Evolutionary conservation across 2,797 vertebrate genomes (phyloP).

Genomic region (Helarctos malayanus): DNA sequence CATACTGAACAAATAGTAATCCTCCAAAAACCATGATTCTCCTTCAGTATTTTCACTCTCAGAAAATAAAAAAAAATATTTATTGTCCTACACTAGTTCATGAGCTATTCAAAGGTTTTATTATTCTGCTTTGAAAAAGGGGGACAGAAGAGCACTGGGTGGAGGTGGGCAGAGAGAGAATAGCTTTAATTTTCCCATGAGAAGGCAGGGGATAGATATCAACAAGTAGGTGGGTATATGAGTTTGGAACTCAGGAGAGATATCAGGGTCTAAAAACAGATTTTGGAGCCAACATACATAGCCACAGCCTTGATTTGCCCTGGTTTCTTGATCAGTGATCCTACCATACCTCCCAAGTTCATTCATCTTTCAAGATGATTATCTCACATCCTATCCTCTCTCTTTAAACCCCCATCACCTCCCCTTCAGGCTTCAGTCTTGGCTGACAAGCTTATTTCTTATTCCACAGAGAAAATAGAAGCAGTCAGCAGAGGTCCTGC

Average conservation of each 20-base stretch:
- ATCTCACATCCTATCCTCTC: neutral
- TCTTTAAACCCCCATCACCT: neutral
- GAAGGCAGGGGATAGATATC: neutral
- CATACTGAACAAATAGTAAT: neutral
- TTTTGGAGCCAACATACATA: neutral
- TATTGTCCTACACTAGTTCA: neutral
- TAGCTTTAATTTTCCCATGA: neutral
- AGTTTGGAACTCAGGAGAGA: neutral
- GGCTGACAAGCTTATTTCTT: neutral
- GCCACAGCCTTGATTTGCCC: neutral
- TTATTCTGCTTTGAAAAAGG: neutral
- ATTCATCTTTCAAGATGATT: neutral
- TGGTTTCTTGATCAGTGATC: neutral
- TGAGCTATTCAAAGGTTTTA: neutral
- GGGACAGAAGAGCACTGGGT: neutral
- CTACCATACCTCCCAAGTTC: neutral
- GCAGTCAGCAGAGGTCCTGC: neutral
- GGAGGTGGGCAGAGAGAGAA: neutral
- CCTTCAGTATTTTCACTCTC: neutral
- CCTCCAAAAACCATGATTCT: neutral
- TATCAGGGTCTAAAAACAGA: neutral
- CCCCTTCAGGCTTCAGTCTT: neutral
- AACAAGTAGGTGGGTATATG: neutral
- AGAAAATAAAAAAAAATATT: neutral
- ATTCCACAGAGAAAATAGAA: constrained; percentile 1